Conservation (phyloP, 35 echinoderm and acorn worm genomes). For the Holothuria glaberrima region DNA sequence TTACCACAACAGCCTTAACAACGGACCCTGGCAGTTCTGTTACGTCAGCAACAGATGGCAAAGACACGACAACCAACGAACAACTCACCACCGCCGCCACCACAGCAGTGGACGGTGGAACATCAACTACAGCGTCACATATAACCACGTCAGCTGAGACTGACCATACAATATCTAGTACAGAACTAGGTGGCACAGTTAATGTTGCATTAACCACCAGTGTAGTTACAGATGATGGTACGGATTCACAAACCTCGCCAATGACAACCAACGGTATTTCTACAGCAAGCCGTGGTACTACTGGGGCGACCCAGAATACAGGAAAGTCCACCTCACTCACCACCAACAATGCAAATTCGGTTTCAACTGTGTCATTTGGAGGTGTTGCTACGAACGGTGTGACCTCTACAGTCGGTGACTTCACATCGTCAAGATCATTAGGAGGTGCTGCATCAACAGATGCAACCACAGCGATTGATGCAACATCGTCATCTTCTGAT, state of each 20-base stretch:
- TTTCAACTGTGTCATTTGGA: neutral
- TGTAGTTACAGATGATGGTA: neutral
- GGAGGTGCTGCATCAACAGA: too few species aligned
- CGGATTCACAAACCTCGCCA: neutral
- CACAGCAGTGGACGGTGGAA: too few species aligned
- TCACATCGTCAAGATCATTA: too few species aligned
- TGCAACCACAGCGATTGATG: too few species aligned
- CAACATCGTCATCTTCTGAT: neutral
- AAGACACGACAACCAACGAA: neutral
- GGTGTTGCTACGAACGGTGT: neutral
- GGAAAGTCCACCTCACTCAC: neutral
- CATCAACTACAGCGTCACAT: neutral
- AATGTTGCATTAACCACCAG: too few species aligned
- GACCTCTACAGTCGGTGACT: too few species aligned
- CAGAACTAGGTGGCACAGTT: neutral
- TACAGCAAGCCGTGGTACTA: too few species aligned
- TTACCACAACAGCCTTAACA: neutral
- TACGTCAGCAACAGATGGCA: too few species aligned
- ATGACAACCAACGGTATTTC: neutral
- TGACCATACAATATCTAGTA: neutral
- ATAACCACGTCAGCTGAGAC: neutral
- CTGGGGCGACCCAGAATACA: neutral
- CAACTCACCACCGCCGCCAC: neutral
- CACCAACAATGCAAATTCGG: neutral
- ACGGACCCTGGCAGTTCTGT: neutral